Percentiles rank a stretch among this genome's conserved stretches.
phyloP scores from a whole-genome alignment of 2,113 vertebrate species.

The Mesembrinibis cayennensis region DNA sequence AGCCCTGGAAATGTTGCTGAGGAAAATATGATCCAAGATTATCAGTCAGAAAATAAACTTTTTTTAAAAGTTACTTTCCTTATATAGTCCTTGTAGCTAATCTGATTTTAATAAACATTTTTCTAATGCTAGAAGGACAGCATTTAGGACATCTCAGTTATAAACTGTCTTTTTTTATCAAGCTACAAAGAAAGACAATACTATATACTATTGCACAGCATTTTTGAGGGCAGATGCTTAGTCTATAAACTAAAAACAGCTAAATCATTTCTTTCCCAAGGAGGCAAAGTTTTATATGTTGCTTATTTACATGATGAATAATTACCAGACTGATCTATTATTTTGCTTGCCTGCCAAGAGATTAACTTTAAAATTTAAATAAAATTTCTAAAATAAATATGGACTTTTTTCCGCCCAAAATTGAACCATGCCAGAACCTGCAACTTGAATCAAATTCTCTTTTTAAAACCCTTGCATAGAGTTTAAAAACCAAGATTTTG shows the following conservation, averaged over 20 bases:
- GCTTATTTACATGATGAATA: background rate
- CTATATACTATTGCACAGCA: background rate
- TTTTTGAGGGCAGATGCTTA: background rate
- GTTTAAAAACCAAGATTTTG: background rate
- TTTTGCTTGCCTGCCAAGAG: background rate
- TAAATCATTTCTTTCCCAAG: background rate
- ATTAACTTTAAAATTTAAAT: background rate
- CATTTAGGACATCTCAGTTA: background rate
- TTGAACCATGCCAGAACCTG: background rate
- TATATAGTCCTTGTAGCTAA: background rate
- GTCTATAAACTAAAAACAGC: background rate
- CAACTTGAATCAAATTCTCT: background rate
- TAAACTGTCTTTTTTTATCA: background rate
- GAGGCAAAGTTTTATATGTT: background rate
- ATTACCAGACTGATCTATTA: background rate
- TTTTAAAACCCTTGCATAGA: background rate
- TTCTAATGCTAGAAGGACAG: background rate
- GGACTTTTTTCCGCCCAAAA: fast-evolving
- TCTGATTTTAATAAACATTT: background rate
- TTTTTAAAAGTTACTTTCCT: background rate
- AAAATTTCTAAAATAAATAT: background rate
- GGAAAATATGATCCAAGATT: background rate
- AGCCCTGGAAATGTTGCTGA: background rate
- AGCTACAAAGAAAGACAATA: background rate
- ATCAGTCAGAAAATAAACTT: conserved; percentile 5